Percentiles rank a stretch among this genome's conserved stretches.
Evolutionary conservation across 2,888 invertebrate genomes (phyloP).

Genomic region (Andrena hattorfiana): DNA sequence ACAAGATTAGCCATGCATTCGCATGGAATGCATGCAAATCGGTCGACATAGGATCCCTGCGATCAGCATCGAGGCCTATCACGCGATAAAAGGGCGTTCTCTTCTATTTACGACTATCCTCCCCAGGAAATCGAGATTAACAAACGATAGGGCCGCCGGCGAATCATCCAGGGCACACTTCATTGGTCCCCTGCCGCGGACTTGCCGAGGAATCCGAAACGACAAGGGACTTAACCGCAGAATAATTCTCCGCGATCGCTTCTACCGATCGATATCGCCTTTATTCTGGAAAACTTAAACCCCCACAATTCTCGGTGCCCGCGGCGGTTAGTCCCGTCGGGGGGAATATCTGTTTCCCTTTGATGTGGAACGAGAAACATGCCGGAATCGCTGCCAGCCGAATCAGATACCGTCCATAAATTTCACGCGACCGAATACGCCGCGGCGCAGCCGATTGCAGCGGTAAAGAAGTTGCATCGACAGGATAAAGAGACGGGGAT

Average conservation of each 20-base stretch:
- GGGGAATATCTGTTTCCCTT: conserved; percentile 4
- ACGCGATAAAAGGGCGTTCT: conserved; percentile 47
- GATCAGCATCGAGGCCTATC: conserved; percentile 18
- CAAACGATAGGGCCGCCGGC: conserved; percentile 20
- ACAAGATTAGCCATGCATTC: conserved; percentile 14
- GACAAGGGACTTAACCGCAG: background rate
- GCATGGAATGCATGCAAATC: conserved; percentile 31
- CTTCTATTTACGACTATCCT: conserved; percentile 38
- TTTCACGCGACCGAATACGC: conserved; percentile 17
- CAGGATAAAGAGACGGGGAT: conserved; percentile 42
- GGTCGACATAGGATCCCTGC: conserved; percentile 11
- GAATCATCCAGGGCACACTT: background rate
- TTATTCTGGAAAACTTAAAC: background rate
- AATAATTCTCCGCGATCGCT: conserved; percentile 3
- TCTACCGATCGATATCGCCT: background rate
- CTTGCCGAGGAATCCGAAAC: conserved; percentile 7
- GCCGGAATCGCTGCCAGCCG: conserved; percentile 1
- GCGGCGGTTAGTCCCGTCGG: background rate
- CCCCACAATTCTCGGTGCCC: background rate
- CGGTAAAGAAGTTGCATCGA: conserved; percentile 32
- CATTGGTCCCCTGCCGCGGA: background rate
- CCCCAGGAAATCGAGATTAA: conserved; percentile 41
- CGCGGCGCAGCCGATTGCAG: conserved; percentile 25
- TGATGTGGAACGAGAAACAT: background rate
- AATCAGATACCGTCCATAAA: conserved; percentile 23